These are phyloP conservation scores for Rhegmatorhina hoffmannsi DNA, from an alignment of 2,113 vertebrate genomes.

Conservation along the genomic window DNA sequence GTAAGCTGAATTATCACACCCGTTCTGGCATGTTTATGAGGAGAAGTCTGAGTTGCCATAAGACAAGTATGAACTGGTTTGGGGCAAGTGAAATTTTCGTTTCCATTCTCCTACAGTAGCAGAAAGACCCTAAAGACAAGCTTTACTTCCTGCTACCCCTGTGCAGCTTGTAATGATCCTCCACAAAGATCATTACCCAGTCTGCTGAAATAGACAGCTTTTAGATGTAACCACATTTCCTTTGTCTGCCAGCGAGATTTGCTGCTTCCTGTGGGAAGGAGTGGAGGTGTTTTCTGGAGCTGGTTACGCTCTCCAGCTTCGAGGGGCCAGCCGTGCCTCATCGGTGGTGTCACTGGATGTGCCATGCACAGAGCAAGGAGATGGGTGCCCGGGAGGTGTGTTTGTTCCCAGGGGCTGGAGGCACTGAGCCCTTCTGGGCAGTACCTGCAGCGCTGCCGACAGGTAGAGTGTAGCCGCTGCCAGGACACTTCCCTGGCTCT, in stretches of 20 bases:
- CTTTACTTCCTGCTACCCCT: neutral
- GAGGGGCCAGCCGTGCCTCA: fast-evolving
- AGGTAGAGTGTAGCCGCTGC: fast-evolving
- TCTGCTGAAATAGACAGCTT: neutral
- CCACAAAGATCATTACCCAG: neutral
- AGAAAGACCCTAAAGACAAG: conserved; percentile 11
- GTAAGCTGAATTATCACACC: conserved; percentile 9
- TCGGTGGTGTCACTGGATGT: neutral
- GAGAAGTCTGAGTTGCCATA: neutral
- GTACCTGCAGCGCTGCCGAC: neutral
- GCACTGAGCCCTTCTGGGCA: neutral
- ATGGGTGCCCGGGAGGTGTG: neutral
- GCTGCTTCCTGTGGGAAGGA: neutral
- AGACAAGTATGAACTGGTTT: conserved; percentile 35
- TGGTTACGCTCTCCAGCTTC: fast-evolving
- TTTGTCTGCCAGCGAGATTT: neutral
- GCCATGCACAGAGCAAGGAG: neutral
- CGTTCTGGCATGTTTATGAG: neutral
- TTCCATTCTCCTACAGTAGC: neutral
- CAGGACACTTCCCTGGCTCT: neutral
- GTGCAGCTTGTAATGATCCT: neutral
- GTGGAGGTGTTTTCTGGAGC: neutral
- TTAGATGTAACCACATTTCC: neutral
- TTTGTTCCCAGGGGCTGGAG: neutral
- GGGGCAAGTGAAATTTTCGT: neutral